phyloP scores from a whole-genome alignment of 23 tunicate genomes.

The Diplosoma virens region DNA sequence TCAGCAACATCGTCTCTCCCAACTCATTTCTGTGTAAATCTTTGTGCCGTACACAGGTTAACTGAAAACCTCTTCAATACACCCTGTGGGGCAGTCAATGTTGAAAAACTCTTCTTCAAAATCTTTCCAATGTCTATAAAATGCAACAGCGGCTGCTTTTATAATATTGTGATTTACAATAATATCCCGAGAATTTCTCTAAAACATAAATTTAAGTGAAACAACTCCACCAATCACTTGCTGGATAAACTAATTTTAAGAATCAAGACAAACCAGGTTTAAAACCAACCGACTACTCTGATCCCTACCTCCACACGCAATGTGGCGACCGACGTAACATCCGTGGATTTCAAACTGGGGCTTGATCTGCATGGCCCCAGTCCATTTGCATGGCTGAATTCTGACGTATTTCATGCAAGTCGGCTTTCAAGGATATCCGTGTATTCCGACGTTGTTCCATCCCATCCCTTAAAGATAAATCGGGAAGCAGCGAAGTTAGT shows the following conservation, averaged over 20 bases:
- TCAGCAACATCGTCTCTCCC: background rate
- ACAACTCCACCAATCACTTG: too few relatives aligned
- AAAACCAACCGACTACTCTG: too few relatives aligned
- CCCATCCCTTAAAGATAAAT: conserved; percentile 49
- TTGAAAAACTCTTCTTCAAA: conserved; percentile 39
- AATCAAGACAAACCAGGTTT: too few relatives aligned
- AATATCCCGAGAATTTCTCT: too few relatives aligned
- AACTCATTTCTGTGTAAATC: conserved; percentile 65
- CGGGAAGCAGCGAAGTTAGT: background rate
- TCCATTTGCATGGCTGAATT: conserved; percentile 58
- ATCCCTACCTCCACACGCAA: conserved; percentile 80
- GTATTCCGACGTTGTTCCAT: conserved; percentile 42
- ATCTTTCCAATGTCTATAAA: conserved; percentile 14
- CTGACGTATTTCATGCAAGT: conserved; percentile 55
- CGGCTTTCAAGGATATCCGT: conserved; percentile 75
- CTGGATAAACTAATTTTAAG: too few relatives aligned
- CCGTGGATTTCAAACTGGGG: conserved; percentile 87
- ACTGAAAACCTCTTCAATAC: conserved; percentile 53
- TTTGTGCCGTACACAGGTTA: conserved; percentile 73
- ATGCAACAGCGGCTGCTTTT: background rate
- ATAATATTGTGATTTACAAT: too few relatives aligned
- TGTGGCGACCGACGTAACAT: conserved; percentile 61
- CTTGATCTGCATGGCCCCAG: conserved; percentile 15
- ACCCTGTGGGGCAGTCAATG: conserved; percentile 81
- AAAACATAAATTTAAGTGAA: too few relatives aligned